Percentiles rank a stretch among this genome's conserved stretches.
These are phyloP conservation scores for Chamaetylas fuelleborni DNA, from an alignment of 2,113 vertebrate species.

Conservation along the genomic window DNA sequence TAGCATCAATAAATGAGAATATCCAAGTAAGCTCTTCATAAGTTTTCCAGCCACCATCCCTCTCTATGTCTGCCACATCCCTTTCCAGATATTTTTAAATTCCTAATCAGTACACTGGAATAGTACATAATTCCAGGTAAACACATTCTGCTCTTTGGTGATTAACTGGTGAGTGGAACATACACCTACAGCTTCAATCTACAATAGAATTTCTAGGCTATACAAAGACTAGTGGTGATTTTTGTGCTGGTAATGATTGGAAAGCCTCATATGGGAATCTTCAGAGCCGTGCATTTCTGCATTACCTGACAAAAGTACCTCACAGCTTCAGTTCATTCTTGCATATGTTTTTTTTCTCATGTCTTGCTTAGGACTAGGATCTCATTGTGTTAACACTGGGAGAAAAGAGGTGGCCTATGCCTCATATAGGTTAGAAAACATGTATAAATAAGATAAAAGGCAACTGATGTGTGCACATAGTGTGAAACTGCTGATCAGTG, in stretches of 20 bases:
- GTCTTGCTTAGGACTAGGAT: not conserved
- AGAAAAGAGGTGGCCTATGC: not conserved
- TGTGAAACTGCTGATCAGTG: not conserved
- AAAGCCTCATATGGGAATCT: not conserved
- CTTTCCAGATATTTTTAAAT: not conserved
- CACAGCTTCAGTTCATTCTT: not conserved
- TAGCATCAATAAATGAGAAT: not conserved
- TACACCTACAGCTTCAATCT: not conserved
- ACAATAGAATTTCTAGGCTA: not conserved
- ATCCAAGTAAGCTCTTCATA: not conserved
- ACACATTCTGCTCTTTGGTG: not conserved
- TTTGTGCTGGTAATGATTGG: not conserved
- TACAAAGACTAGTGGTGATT: not conserved
- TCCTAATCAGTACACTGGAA: not conserved
- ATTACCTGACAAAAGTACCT: not conserved
- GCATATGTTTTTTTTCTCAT: not conserved
- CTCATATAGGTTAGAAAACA: not conserved
- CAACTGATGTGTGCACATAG: not conserved
- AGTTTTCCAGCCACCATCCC: not conserved
- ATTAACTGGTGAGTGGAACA: not conserved
- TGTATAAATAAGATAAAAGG: not conserved
- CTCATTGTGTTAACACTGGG: not conserved
- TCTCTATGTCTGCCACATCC: not conserved
- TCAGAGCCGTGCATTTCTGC: not conserved
- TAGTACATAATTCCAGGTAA: not conserved